phyloP scores from a whole-genome alignment of 2,888 invertebrate species.

The Diloba caeruleocephala region DNA sequence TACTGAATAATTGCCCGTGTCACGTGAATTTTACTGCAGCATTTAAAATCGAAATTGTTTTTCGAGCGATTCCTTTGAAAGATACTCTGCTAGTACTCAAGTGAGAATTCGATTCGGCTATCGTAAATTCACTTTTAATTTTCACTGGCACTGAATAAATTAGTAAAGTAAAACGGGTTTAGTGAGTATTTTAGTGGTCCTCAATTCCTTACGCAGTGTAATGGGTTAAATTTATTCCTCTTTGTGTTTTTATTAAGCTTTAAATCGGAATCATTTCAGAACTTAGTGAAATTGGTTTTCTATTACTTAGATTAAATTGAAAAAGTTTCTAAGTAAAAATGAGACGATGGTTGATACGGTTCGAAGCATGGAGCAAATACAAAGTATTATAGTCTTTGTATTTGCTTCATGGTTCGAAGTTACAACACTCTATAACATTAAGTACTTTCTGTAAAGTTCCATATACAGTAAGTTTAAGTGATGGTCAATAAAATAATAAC shows the following conservation, averaged over 20 bases:
- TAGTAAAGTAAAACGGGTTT: constrained; percentile 7
- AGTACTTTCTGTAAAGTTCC: constrained; percentile 1
- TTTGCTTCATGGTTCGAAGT: no score
- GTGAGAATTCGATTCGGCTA: constrained; percentile 4
- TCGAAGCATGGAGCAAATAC: no score
- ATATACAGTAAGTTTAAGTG: constrained; percentile 11
- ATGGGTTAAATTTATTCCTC: constrained; percentile 2
- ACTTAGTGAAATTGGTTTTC: background rate
- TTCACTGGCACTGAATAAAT: constrained; percentile 7
- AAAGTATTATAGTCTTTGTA: no score
- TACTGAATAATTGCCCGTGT: constrained; percentile 6
- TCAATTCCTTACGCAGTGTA: constrained; percentile 8
- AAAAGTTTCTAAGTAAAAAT: background rate
- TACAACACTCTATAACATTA: no score
- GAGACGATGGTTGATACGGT: background rate
- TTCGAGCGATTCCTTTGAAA: background rate
- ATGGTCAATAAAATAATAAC: constrained; percentile 9
- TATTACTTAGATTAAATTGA: background rate
- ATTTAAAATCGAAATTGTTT: constrained; percentile 13
- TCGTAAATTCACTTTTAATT: constrained; percentile 34
- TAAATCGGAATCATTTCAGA: background rate
- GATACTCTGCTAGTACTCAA: no score
- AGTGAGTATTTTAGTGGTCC: constrained; percentile 11
- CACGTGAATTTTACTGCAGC: background rate
- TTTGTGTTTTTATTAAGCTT: constrained; percentile 1